Base-by-base conservation (phyloP, 2,797 vertebrate species). In the Synaphobranchus kaupii region DNA sequence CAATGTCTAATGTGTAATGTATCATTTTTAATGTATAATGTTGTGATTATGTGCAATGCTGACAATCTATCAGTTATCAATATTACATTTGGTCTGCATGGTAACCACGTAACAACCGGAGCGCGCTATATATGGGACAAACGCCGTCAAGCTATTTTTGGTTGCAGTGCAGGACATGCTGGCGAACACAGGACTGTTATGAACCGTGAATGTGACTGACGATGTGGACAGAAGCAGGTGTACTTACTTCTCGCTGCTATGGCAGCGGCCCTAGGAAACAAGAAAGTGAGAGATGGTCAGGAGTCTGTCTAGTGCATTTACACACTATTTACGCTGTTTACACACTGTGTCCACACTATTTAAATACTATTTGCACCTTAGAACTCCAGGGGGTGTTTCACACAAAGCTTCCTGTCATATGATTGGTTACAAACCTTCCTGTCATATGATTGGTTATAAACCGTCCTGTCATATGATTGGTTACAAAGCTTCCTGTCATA, bases 171-270 rank as follows among this genome's bases (percentile, higher is more conserved):
- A 3, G 20, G 15, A 22, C 58, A 60, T 22, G 13, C 58, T 60
- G 4, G 58, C 58, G 1, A 4, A 60, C 4, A 15, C 58, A 20
- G 20, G 22, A 25, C 58, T 63, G 58, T 6, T 63, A 17, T 63
- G 3, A 20, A 2, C 58, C 54, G 20, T 22, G 25, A 28, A 66
- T 66, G 63, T 56, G 54, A 56, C 54, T 10, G 54, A 9, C 1
- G 54, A n/a, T 66, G 60, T n/a, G 25, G 60, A 66, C 22, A 56
- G 54, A 56, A 56, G 54, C 3, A 10, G 20, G 12, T 87, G 84
- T 90, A 97, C 98, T 99, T 95, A 99, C 99, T 99, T 97, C 97
- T 99, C 92, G 99, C 99, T 25, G 98, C 99, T 87, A 99, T 97
- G 0, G 98, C 98, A 89, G 98, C 98, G 92, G 98, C 97, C 94